phyloP scores from a whole-genome alignment of 2,113 vertebrate species.

The Delphinapterus leucas region DNA sequence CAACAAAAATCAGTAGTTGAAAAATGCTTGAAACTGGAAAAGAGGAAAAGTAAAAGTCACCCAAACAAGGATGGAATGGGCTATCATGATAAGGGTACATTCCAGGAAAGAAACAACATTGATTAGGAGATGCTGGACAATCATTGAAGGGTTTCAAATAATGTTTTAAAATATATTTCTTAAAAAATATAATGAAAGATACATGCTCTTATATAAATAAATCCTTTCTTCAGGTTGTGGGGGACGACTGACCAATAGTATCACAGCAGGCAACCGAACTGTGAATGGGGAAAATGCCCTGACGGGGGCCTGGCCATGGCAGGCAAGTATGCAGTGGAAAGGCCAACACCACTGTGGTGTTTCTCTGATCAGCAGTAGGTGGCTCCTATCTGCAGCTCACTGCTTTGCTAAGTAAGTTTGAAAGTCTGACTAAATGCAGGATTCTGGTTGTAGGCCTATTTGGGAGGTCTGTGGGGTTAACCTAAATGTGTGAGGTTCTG shows the following conservation, averaged over 20 bases:
- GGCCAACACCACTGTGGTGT: conserved; percentile 87
- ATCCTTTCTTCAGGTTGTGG: conserved; percentile 78
- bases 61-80: background rate
- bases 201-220: background rate
- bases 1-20: background rate
- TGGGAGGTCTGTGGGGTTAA: background rate
- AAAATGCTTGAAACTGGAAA: background rate
- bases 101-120: background rate
- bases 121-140: background rate
- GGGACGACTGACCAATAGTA: conserved; percentile 55
- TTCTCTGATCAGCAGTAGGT: conserved; percentile 85
- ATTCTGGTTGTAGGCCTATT: background rate
- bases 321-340: conserved; percentile 89
- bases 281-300: conserved; percentile 83
- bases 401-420: conserved; percentile 83
- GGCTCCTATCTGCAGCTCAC: conserved; percentile 93
- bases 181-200: background rate
- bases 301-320: conserved; percentile 90
- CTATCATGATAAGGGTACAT: background rate
- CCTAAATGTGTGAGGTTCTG: background rate
- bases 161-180: background rate
- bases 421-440: background rate
- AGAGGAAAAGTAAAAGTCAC: background rate
- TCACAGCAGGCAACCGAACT: conserved; percentile 78
- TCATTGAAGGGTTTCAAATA: background rate